These are phyloP conservation scores for Serranus cabrilla DNA, from an alignment of 2,797 vertebrate species.

Conservation along the genomic window DNA sequence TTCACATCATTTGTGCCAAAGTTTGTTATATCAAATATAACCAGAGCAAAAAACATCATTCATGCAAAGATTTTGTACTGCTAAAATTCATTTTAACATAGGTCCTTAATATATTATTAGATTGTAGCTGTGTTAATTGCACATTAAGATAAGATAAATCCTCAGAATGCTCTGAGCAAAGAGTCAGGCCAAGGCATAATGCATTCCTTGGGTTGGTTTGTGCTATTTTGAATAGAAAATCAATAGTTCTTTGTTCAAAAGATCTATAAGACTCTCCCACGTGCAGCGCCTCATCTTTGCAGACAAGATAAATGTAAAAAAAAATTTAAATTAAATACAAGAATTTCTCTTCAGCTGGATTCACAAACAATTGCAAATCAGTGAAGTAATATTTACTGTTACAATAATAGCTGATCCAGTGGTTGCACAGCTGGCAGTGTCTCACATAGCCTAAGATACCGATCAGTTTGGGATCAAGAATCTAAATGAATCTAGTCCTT, in stretches of 20 bases:
- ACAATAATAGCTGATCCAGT: neutral
- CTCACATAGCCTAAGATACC: constrained; percentile 1
- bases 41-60: neutral
- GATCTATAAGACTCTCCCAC: neutral
- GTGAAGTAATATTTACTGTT: neutral
- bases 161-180: neutral
- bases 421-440: neutral
- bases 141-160: neutral
- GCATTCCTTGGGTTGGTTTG: neutral
- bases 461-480: constrained; percentile 29
- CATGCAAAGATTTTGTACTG: neutral
- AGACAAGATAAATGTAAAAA: neutral
- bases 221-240: constrained; percentile 12
- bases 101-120: constrained; percentile 1
- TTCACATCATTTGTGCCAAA: neutral
- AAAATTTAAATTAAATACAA: neutral
- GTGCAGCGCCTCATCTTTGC: neutral
- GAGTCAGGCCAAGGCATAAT: constrained; percentile 1
- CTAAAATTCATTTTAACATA: neutral
- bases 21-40: neutral
- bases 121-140: constrained; percentile 12
- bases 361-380: neutral
- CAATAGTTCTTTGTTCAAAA: neutral
- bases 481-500: constrained; percentile 37
- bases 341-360: neutral